These are phyloP conservation scores for Picathartes gymnocephalus DNA, from an alignment of 2,113 vertebrate genomes.

Conservation along the genomic window DNA sequence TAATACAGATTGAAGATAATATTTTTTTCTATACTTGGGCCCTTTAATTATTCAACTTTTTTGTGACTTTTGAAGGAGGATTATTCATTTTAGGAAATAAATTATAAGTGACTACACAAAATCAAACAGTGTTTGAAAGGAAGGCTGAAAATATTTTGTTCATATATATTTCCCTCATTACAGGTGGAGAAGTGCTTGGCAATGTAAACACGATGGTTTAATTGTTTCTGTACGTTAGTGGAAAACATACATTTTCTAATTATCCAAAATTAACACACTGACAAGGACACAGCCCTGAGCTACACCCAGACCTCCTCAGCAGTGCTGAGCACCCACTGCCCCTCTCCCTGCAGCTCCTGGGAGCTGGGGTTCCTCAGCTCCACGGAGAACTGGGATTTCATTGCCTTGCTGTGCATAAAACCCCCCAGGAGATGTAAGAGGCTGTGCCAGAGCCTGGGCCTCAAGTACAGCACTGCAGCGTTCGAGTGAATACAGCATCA, in stretches of 20 bases:
- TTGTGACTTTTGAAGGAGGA: constrained; percentile 44
- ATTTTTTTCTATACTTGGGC: constrained; percentile 35
- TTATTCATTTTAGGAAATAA: neutral
- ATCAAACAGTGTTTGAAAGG: neutral
- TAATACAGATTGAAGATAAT: constrained; percentile 69
- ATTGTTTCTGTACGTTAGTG: neutral
- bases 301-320: neutral
- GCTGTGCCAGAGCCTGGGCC: neutral
- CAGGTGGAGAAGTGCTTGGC: neutral
- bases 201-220: neutral
- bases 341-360: neutral
- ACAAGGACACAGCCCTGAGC: neutral
- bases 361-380: neutral
- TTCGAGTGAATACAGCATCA: neutral
- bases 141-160: neutral
- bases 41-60: constrained; percentile 58
- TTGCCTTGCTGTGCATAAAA: neutral
- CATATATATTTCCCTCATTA: neutral
- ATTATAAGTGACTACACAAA: neutral
- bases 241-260: neutral
- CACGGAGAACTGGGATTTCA: neutral
- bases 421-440: neutral
- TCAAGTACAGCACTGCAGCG: neutral
- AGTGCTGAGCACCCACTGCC: neutral
- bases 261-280: neutral